Base-by-base conservation (phyloP, 2,797 vertebrate species). In the Iguana delicatissima region DNA sequence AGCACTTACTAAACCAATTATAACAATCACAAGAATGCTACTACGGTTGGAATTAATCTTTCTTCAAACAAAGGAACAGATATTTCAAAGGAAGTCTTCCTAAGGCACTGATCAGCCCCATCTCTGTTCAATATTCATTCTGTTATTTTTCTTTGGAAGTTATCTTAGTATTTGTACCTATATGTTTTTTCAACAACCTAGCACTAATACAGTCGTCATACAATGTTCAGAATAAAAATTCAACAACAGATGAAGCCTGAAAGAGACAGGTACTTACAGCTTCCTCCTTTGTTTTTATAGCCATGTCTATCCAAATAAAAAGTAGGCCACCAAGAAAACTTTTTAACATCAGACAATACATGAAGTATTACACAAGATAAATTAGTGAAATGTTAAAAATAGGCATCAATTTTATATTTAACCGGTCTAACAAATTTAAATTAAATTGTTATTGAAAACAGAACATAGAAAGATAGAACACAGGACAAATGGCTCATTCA, bases 401-500 rank as follows among this genome's bases (percentile, higher is more conserved):
- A 76, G 35, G 62, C 29, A 50, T 29, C 42, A 67, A 84, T 50
- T 69, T 29, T 72, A 35, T 1, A 5, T 73, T 35, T 46, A 90
- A 84, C 7, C 64, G 46, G 74, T 42, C 81, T 0, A 83, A 38
- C 18, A 9, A 35, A 35, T 89, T 92, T 89, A 90, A 59, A 57
- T 2, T 84, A 16, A 20, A 77, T 13, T 20, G 74, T 10, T 76
- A 72, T 83, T 92, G 52, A 7, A 55, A 89, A 38, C 2, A 38
- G 50, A 82, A n/a, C 52, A 50, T 7, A 89, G 29, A 20, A 7
- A 55, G 88, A 38, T 2, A 38, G 50, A 82, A n/a, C 52, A 50
- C 7, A 90, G 29, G 32, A 76, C 18, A 82, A 74, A 74, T 1
- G 2, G 1, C 76, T 72, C 80, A 84, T 73, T 74, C 50, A 42